Base-by-base conservation (phyloP, 2,888 invertebrate species). In the Dryadula phaetusa region DNA sequence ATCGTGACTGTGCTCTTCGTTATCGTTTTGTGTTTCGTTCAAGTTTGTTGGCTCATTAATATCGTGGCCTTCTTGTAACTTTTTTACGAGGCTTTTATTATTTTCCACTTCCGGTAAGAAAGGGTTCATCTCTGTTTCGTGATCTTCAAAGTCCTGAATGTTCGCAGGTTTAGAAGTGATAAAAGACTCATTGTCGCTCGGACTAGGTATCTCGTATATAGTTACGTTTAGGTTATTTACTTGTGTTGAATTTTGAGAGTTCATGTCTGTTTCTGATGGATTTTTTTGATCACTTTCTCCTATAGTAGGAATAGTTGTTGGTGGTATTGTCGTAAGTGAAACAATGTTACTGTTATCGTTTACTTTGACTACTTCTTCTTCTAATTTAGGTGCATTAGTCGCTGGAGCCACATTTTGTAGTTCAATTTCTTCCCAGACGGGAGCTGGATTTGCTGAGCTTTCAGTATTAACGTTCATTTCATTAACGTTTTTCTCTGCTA, bases 51-150 rank as follows among this genome's bases (percentile, higher is more conserved):
- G 86, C 71, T 93, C 92, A 61, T 37, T 56, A 8, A 93, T 76
- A 71, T 93, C 93, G 75, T 93, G 91, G 1, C 93, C 94, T 75
- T 93, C 93, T 82, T 94, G 93, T n/a, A 94, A 82, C 76, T 93
- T 94, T 76, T 94, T 93, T 1, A 94, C 92, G 37, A 94, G 87
- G 14, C 91, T 93, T 74, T 94, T 94, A 76, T 95, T 93, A 72
- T 93, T 95, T 80, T 95, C 95, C 18, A 94, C 88, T 77, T 95
- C 95, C 7, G 95, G 95, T 74, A 95, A 83, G 77, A 95, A 95
- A 5, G 95, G 95, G 69, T 94, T 95, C 95, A 95, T 95, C 75
- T 94, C 94, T 52, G 94, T 93, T 77, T 86, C 87, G 70, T 90
- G 90, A 64, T 91, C 90, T 58, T 85, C 89, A 54, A 87, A 86